Evolutionary conservation across 1,140 invertebrate genomes (phyloP), one percentile per base, ranked within the genome.

Genomic region (Ips typographus): DNA sequence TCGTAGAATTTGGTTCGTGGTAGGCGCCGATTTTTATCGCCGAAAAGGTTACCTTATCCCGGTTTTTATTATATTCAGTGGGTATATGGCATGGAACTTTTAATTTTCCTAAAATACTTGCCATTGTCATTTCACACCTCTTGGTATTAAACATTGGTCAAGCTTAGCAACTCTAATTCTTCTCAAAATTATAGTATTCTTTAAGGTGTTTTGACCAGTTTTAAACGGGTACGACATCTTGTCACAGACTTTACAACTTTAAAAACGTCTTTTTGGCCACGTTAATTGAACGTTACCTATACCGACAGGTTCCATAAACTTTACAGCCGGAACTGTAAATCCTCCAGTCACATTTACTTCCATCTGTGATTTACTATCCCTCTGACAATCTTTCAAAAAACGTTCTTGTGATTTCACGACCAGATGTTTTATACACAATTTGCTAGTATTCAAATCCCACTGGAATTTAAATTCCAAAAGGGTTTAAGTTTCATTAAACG

Each of bases 1-100:
- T 65, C 62, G 49, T 41, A 55, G 62, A 65, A 65, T 65, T 65
- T 55, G 2, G 40, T 55, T 36, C 51, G 40, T 36, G 49, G 22
- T 36, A 53, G 62, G 62, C 62, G 62, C 62, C 62, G 62, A 65
- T 65, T 22, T 65, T 65, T 55, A 65, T 65, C 62, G 36, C 51
- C 38, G 62, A 55, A 55, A 65, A 65, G 62, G 62, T 43, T 40
- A 55, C 37, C 39, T 65, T 65, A 65, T 43, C 62, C 49, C 3
- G 41, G 4, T 53, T 40, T 53, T 65, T 40, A 55, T 6, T 1
- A 49, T 2, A 8, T 49, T 49, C 43, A 49, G 22, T 6, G 6
- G 2, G 22, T 8, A 49, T 6, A 6, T 3, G 3, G 6, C 7
- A 3, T 3, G 3, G 22, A 49, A 49, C 43, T 49, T 3, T 22